Evolutionary conservation across 2,888 invertebrate genomes (phyloP).

Genomic region (Cephus runcator): DNA sequence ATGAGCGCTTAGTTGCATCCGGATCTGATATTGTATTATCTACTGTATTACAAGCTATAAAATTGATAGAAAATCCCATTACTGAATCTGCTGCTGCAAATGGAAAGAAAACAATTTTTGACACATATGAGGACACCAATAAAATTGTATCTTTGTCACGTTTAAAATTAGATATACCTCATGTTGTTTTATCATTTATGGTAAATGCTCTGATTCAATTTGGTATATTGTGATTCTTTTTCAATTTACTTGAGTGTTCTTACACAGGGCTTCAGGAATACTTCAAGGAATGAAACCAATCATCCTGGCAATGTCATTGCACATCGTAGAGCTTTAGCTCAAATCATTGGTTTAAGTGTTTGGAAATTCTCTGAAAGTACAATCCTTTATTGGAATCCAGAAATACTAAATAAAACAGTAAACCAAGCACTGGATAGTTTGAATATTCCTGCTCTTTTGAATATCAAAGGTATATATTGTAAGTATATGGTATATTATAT

Average conservation of each 20-base stretch:
- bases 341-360: constrained; percentile 50
- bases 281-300: not conserved
- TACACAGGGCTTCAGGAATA: not conserved
- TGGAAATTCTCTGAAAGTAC: constrained; percentile 58
- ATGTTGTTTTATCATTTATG: constrained; percentile 50
- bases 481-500: not conserved
- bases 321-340: constrained; percentile 30
- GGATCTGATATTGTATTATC: constrained; percentile 56
- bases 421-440: constrained; percentile 40
- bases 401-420: constrained; percentile 44
- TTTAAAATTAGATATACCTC: constrained; percentile 46
- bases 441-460: constrained; percentile 22
- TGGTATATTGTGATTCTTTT: not conserved
- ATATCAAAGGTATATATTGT: constrained; percentile 38
- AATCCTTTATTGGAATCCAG: constrained; percentile 55
- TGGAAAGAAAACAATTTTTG: not conserved
- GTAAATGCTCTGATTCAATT: constrained; percentile 31
- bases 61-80: constrained; percentile 26
- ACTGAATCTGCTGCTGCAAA: not conserved
- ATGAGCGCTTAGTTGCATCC: constrained; percentile 42
- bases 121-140: constrained; percentile 14
- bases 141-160: constrained; percentile 26
- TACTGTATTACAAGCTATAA: constrained; percentile 42
- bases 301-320: not conserved
- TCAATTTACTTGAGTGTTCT: not conserved